These are phyloP conservation scores for Noctua pronuba DNA, from an alignment of 2,888 invertebrate genomes.

Conservation along the genomic window DNA sequence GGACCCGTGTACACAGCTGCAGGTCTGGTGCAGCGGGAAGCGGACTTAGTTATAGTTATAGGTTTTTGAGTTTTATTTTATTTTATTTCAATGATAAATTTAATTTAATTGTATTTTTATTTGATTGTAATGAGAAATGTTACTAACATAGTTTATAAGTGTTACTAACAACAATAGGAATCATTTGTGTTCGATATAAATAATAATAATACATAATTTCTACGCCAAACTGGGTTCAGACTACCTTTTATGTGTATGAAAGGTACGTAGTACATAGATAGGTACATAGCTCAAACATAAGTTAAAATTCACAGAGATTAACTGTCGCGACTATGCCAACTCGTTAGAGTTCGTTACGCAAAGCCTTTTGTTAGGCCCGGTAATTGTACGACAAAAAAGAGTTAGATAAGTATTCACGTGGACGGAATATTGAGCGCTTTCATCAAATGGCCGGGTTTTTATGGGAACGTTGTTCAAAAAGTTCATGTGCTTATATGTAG, in stretches of 20 bases:
- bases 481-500: neutral
- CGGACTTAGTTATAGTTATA: too few relatives aligned
- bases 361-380: conserved; percentile 55
- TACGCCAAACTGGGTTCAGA: conserved; percentile 13
- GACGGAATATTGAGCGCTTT: conserved; percentile 7
- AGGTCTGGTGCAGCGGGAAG: too few relatives aligned
- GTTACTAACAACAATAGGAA: too few relatives aligned
- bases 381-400: conserved; percentile 46
- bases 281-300: conserved; percentile 11
- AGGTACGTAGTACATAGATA: neutral
- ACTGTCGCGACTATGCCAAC: conserved; percentile 41
- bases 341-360: conserved; percentile 60
- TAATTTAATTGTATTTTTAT: too few relatives aligned
- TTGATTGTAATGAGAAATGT: too few relatives aligned
- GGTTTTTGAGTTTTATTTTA: too few relatives aligned
- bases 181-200: too few relatives aligned
- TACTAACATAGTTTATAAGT: too few relatives aligned
- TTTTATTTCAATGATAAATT: too few relatives aligned
- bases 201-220: conserved; percentile 3
- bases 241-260: neutral
- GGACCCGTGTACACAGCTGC: too few relatives aligned
- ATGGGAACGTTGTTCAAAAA: neutral
- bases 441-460: conserved; percentile 16
- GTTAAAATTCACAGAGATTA: conserved; percentile 48
- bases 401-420: conserved; percentile 42